These are phyloP conservation scores for Rhinichthys osculus DNA, from an alignment of 2,797 vertebrate species.

Conservation along the genomic window DNA sequence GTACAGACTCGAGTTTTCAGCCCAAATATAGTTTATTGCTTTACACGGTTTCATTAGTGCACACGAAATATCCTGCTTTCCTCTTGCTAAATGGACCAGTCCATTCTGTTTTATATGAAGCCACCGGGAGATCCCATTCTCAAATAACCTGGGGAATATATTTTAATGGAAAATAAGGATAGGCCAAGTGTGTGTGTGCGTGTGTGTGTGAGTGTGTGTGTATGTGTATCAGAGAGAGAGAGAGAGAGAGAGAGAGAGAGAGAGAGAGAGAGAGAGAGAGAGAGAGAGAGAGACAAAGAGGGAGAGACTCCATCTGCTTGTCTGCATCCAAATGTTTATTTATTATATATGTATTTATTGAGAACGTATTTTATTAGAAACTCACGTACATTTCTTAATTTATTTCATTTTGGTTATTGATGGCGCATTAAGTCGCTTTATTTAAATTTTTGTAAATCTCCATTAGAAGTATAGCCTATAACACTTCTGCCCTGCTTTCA, in stretches of 20 bases:
- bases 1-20: background rate
- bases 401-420: background rate
- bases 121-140: slow-evolving; percentile 48
- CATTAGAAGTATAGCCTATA: background rate
- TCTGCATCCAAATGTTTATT: slow-evolving; percentile 9
- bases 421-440: background rate
- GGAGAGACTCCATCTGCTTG: slow-evolving; percentile 38
- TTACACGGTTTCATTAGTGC: background rate
- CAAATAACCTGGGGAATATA: slow-evolving; percentile 44
- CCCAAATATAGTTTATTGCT: background rate
- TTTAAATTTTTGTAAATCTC: background rate
- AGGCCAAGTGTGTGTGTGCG: background rate
- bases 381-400: background rate
- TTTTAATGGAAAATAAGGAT: slow-evolving; percentile 37
- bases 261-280: slow-evolving; percentile 20
- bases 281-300: background rate
- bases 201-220: background rate
- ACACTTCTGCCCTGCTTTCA: background rate
- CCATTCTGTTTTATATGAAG: slow-evolving; percentile 17
- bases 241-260: background rate
- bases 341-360: background rate
- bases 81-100: slow-evolving; percentile 11
- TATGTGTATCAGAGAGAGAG: background rate
- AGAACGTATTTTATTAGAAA: background rate
- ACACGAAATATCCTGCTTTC: background rate